Conservation (phyloP, 2,113 vertebrate genomes). For the Rostratula benghalensis region DNA sequence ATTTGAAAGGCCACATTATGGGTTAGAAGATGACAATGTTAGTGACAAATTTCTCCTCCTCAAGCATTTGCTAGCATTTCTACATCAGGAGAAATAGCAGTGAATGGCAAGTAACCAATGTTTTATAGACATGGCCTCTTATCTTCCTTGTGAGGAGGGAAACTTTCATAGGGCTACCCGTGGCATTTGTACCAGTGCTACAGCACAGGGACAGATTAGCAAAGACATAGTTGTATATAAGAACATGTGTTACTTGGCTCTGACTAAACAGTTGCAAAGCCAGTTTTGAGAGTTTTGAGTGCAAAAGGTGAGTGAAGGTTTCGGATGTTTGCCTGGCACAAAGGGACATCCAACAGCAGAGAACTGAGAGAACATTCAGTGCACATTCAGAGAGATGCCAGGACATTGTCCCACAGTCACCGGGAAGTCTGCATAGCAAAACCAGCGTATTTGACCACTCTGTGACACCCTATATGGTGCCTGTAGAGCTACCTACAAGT, state of each 20-base stretch:
- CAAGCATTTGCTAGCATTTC: background rate
- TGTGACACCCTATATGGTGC: fast-evolving
- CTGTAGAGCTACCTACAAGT: background rate
- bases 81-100: background rate
- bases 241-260: background rate
- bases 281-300: background rate
- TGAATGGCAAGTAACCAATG: background rate
- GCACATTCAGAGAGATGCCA: background rate
- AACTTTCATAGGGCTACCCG: background rate
- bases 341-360: background rate
- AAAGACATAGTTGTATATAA: background rate
- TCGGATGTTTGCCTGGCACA: background rate
- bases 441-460: background rate
- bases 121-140: background rate
- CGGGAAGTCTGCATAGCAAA: background rate
- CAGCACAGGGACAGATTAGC: background rate
- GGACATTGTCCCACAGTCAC: background rate
- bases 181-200: background rate
- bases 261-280: background rate
- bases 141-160: background rate
- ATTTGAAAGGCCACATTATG: background rate
- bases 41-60: background rate
- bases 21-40: background rate
- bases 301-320: background rate
- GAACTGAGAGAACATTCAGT: background rate